These are phyloP conservation scores for Chanos chanos DNA, from an alignment of 2,797 vertebrate genomes.

Conservation along the genomic window DNA sequence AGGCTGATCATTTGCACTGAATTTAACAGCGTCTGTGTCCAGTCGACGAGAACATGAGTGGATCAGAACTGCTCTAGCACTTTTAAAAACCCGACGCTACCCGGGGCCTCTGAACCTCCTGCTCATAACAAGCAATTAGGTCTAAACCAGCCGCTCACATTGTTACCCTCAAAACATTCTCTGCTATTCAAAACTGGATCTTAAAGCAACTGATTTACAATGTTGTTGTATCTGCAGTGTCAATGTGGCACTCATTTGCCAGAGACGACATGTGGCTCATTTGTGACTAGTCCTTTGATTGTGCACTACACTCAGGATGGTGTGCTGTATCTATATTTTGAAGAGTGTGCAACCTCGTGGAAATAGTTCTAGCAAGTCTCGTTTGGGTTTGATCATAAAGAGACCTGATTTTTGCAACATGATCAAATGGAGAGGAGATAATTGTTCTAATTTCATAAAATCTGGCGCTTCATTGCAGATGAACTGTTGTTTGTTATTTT, in stretches of 20 bases:
- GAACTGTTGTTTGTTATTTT: no score
- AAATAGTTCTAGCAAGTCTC: constrained; percentile 20
- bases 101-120: no score
- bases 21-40: constrained; percentile 42
- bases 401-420: neutral
- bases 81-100: constrained; percentile 5
- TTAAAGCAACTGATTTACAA: no score
- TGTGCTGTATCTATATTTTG: constrained; percentile 5
- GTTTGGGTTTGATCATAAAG: constrained; percentile 11
- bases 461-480: no score
- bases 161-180: no score
- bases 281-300: constrained; percentile 18
- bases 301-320: constrained; percentile 18
- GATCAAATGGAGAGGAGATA: constrained; percentile 6
- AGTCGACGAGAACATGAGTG: neutral
- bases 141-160: no score
- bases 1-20: constrained; percentile 3
- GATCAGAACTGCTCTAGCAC: neutral
- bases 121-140: no score
- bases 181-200: no score
- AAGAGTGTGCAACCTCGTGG: constrained; percentile 29
- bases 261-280: constrained; percentile 39
- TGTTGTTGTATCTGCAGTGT: no score
- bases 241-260: constrained; percentile 33
- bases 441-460: no score